These are phyloP conservation scores for Orius laevigatus DNA, from an alignment of 1,140 invertebrate genomes.

Conservation along the genomic window DNA sequence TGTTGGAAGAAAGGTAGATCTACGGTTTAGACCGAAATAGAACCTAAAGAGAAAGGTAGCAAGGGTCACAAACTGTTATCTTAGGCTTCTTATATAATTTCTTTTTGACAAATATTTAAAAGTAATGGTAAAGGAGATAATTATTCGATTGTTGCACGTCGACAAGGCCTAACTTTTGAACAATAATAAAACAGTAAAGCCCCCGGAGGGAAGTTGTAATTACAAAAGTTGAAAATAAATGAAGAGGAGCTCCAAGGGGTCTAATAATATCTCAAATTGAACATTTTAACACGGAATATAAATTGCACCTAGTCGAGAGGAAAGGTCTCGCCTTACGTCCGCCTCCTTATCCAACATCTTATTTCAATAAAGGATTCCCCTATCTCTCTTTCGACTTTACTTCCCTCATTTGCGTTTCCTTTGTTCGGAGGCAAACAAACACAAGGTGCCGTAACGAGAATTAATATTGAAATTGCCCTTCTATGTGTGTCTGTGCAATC, in stretches of 20 bases:
- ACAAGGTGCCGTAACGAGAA: conserved; percentile 1
- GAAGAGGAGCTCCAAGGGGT: neutral
- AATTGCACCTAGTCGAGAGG: conserved; percentile 7
- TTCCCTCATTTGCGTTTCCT: neutral
- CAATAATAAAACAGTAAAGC: too few species aligned
- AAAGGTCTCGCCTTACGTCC: neutral
- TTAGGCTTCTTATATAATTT: too few species aligned
- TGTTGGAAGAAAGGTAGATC: too few species aligned
- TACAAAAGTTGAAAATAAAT: conserved; percentile 11
- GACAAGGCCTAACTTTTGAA: too few species aligned
- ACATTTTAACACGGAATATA: conserved; percentile 8
- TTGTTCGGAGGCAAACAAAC: conserved; percentile 5
- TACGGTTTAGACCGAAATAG: too few species aligned
- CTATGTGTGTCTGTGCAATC: too few species aligned
- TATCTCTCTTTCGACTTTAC: neutral
- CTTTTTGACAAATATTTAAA: too few species aligned
- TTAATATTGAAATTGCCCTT: too few species aligned
- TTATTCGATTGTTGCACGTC: too few species aligned
- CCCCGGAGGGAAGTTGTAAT: neutral
- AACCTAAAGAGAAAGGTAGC: neutral
- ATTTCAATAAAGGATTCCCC: conserved; percentile 10
- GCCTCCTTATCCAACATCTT: conserved; percentile 12
- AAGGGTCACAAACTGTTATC: too few species aligned
- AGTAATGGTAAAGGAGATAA: too few species aligned
- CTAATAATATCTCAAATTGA: conserved; percentile 4